phyloP scores from a whole-genome alignment of 2,888 invertebrate genomes.

The Acanthosepion pharaonis region DNA sequence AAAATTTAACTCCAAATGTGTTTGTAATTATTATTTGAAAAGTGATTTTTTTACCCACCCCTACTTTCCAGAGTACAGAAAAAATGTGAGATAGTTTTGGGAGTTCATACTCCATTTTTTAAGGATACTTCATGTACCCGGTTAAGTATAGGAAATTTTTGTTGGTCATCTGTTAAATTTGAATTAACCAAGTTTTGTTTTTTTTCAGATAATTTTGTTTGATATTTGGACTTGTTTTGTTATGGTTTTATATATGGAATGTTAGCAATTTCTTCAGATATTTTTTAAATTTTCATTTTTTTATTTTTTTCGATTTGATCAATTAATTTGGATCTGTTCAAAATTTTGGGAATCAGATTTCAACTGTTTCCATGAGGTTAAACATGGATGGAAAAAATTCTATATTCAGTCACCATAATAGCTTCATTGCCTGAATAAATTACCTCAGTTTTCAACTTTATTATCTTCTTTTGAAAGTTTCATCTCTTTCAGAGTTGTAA shows the following conservation, averaged over 20 bases:
- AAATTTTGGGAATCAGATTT: background rate
- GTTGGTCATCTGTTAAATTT: background rate
- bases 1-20: no score
- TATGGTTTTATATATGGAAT: background rate
- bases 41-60: no score
- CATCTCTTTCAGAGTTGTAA: background rate
- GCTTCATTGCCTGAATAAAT: background rate
- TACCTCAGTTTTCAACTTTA: background rate
- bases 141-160: background rate
- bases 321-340: background rate
- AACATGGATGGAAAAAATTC: background rate
- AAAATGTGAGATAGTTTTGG: no score
- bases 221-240: conserved; percentile 33
- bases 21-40: no score
- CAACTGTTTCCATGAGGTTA: background rate
- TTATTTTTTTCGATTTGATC: background rate
- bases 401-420: background rate
- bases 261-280: background rate
- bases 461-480: background rate
- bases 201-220: background rate
- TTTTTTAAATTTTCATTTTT: background rate
- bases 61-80: no score
- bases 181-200: background rate
- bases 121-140: no score
- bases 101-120: no score